phyloP scores from a whole-genome alignment of 2,797 vertebrate genomes.

The Poecilia velifera region DNA sequence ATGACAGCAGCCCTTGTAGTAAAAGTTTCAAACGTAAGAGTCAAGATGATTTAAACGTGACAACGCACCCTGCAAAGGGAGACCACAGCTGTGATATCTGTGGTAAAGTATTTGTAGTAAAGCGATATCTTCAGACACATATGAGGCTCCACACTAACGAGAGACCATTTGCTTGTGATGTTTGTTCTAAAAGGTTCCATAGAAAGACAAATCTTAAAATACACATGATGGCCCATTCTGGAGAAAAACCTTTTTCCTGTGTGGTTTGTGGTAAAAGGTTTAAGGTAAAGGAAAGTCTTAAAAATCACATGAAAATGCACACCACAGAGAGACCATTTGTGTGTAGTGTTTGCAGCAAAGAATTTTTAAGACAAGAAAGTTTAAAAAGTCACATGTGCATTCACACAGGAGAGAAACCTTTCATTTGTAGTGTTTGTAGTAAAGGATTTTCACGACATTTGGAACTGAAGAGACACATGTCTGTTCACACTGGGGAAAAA shows the following conservation, averaged over 20 bases:
- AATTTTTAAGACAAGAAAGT: neutral
- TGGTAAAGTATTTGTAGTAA: constrained; percentile 5
- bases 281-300: neutral
- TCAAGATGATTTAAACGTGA: neutral
- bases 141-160: constrained; percentile 23
- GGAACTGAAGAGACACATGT: neutral
- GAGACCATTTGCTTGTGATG: constrained; percentile 3
- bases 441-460: neutral
- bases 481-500: neutral
- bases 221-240: constrained; percentile 23
- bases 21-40: constrained; percentile 5
- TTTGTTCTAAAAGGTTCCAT: constrained; percentile 15
- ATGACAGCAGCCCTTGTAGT: constrained; percentile 7
- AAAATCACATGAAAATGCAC: constrained; percentile 13
- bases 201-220: constrained; percentile 19
- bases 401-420: neutral
- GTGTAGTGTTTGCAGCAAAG: neutral
- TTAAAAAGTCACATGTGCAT: neutral
- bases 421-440: neutral
- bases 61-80: constrained; percentile 3
- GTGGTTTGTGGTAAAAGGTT: constrained; percentile 17
- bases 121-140: constrained; percentile 4
- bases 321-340: neutral
- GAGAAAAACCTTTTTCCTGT: constrained; percentile 24
- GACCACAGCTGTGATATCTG: constrained; percentile 9